These are phyloP conservation scores for Pachydiplax longipennis DNA, from an alignment of 2,888 invertebrate species.

Conservation along the genomic window DNA sequence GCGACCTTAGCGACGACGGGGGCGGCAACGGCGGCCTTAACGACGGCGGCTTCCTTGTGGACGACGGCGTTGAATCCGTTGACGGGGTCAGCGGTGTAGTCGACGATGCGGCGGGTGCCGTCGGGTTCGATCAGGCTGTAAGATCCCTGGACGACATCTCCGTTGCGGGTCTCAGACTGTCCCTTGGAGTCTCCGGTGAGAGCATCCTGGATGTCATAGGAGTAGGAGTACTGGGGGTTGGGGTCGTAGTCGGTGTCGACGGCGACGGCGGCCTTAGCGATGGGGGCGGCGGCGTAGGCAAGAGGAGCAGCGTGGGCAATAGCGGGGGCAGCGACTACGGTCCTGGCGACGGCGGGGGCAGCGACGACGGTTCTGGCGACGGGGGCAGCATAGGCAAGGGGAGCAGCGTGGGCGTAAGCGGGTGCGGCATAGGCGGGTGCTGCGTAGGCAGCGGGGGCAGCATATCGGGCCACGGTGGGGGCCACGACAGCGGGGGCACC, in stretches of 20 bases:
- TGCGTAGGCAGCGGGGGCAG: background rate
- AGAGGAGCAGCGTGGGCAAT: background rate
- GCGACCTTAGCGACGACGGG: conserved; percentile 46
- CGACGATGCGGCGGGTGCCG: conserved; percentile 50
- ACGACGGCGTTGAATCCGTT: conserved; percentile 56
- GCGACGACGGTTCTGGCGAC: no score
- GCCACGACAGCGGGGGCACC: background rate
- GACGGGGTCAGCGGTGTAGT: conserved; percentile 54
- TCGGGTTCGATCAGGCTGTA: conserved; percentile 53
- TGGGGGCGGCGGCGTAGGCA: conserved; percentile 47
- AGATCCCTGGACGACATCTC: conserved; percentile 53
- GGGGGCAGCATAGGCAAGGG: conserved; percentile 46
- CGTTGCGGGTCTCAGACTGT: conserved; percentile 52
- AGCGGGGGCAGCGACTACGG: conserved; percentile 44
- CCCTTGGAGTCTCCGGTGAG: conserved; percentile 54
- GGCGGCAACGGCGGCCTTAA: conserved; percentile 55
- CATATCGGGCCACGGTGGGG: background rate
- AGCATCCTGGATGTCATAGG: conserved; percentile 53
- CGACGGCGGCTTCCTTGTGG: conserved; percentile 52
- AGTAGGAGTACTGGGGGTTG: conserved; percentile 53
- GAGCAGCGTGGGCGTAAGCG: no score
- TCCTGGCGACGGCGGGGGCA: conserved; percentile 22
- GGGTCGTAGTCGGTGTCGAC: conserved; percentile 52
- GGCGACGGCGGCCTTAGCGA: conserved; percentile 34
- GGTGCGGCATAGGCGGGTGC: no score